These are phyloP conservation scores for Varanus komodoensis DNA, from an alignment of 2,113 vertebrate species.

Conservation along the genomic window DNA sequence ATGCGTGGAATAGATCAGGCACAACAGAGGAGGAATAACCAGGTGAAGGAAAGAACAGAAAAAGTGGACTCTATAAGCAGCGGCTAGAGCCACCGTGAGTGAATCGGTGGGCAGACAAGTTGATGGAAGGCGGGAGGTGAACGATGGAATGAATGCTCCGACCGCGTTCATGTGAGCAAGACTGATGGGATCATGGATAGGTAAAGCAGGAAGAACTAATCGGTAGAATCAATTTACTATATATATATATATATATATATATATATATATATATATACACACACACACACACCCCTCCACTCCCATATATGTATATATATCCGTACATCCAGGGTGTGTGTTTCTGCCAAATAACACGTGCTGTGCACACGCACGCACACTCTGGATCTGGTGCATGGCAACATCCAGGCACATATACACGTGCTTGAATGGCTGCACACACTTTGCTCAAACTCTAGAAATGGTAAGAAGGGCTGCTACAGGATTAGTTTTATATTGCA, in stretches of 20 bases:
- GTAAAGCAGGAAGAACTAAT: not conserved
- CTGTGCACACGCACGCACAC: not conserved
- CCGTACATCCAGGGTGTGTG: too few relatives aligned
- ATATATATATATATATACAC: not conserved
- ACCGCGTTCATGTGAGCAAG: not conserved
- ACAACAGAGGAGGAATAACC: not conserved
- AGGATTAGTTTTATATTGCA: not conserved
- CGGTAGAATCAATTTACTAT: not conserved
- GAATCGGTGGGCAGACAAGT: not conserved
- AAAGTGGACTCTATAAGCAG: not conserved
- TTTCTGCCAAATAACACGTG: too few relatives aligned
- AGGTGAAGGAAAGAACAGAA: too few relatives aligned
- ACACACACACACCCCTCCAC: too few relatives aligned
- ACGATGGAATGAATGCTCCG: not conserved
- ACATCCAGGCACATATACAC: not conserved
- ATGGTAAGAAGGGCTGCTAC: not conserved
- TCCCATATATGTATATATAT: too few relatives aligned
- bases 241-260: too few relatives aligned
- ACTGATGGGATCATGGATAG: not conserved
- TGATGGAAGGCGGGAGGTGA: not conserved
- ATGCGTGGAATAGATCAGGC: not conserved
- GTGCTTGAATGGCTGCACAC: too few relatives aligned
- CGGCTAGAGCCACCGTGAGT: not conserved
- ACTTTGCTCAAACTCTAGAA: not conserved
- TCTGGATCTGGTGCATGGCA: not conserved